phyloP scores from a whole-genome alignment of 1,140 invertebrate species.

The Whitmania pigra region DNA sequence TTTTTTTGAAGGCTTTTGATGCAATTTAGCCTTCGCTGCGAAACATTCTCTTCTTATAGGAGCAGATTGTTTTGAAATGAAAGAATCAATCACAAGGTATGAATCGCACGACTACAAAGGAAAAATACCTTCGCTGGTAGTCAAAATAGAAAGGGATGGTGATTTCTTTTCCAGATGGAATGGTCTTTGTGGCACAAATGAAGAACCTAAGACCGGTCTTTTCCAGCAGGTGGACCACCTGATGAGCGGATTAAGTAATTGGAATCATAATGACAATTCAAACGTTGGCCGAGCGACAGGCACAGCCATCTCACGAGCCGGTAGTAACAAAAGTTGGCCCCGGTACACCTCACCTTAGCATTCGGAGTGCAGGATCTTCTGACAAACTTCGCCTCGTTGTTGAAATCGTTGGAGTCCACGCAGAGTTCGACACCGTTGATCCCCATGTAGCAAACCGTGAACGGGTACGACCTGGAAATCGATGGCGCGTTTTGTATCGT shows the following conservation, averaged over 20 bases:
- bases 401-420: conserved; percentile 79
- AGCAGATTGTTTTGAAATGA: too few relatives aligned
- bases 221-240: conserved; percentile 70
- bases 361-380: conserved; percentile 79
- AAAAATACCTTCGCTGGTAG: conserved; percentile 38
- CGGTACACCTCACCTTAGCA: conserved; percentile 54
- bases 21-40: too few relatives aligned
- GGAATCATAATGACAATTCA: too few relatives aligned
- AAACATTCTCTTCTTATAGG: too few relatives aligned
- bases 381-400: conserved; percentile 80
- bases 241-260: background rate
- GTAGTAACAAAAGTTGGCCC: too few relatives aligned
- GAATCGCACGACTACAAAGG: background rate
- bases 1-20: too few relatives aligned
- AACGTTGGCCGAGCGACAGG: too few relatives aligned
- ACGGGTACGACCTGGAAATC: conserved; percentile 55
- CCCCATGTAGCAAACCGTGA: conserved; percentile 75
- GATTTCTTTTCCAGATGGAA: conserved; percentile 74
- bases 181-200: conserved; percentile 59
- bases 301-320: too few relatives aligned
- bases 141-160: conserved; percentile 57
- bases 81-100: too few relatives aligned
- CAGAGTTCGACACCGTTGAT: conserved; percentile 66
- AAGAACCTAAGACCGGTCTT: conserved; percentile 78
- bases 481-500: too few relatives aligned